Base-by-base conservation (phyloP, 1,140 invertebrate species). In the Aphelenchoides fujianensis region DNA sequence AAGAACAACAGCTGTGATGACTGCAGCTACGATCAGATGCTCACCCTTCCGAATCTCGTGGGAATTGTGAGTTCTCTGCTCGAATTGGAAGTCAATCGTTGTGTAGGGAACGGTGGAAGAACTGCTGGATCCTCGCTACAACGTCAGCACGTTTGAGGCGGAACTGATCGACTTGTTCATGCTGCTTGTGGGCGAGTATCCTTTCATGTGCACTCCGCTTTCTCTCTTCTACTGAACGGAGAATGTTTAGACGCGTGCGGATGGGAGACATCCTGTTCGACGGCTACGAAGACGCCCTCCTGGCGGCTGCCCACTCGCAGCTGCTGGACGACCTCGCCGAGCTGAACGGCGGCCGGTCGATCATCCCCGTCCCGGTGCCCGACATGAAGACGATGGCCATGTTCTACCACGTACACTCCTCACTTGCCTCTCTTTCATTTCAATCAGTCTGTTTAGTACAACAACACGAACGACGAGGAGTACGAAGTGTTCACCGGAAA, bases 381-480 rank as follows among this genome's bases (percentile, higher is more conserved):
- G 9, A 57, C 12, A 70, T 75, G 61, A 19, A 23, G 3, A 63
- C 41, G 30, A 74, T 75, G 70, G 73, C 52, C 7, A 54, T 75
- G 30, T 75, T 75, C 36, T 69, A 72, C 52, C n/a, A 12, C 28
- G 70, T 74, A 52, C n/a, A n/a, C n/a, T n/a, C n/a, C n/a, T n/a
- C n/a, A n/a, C n/a, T n/a, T n/a, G n/a, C n/a, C n/a, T 16, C 12
- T 12, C 28, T 3, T 2, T 36, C 1, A 16, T 27, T 71, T 73
- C 9, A n/a, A n/a, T n/a, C n/a, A n/a, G n/a, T n/a, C n/a, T n/a
- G n/a, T n/a, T n/a, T n/a, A 69, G 64, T 75, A 75, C 53, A 75
- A 75, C 69, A 75, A 75, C 48, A 76, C 74, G 1, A 77, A 76
- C 35, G 73, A 75, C 41, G 74, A 72, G 16, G 68, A 72, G 27